These are phyloP conservation scores for Argyrosomus japonicus DNA, from an alignment of 2,113 vertebrate species.

Conservation along the genomic window DNA sequence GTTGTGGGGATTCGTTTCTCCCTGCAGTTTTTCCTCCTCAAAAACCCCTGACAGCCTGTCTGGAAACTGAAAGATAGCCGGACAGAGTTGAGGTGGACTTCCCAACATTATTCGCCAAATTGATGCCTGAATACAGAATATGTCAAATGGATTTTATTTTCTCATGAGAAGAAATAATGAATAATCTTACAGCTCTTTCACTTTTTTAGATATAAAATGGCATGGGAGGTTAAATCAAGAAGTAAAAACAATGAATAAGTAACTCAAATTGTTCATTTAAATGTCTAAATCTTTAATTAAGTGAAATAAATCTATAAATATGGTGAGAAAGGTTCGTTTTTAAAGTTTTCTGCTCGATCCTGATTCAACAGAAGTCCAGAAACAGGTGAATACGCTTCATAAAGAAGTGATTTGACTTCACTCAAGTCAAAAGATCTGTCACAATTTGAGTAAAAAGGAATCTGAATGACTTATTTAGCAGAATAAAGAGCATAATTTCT, in stretches of 20 bases:
- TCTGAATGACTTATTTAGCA: neutral
- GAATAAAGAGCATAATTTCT: neutral
- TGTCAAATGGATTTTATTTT: neutral
- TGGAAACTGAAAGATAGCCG: neutral
- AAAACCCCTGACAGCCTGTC: neutral
- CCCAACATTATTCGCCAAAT: neutral
- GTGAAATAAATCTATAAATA: neutral
- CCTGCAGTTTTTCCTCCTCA: constrained; percentile 14
- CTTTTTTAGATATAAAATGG: neutral
- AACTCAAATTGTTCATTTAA: neutral
- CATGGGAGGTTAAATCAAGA: neutral
- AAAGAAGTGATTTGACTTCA: neutral
- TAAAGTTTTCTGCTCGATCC: neutral
- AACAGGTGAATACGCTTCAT: neutral
- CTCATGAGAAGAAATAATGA: neutral
- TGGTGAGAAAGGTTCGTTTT: neutral
- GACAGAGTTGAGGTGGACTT: neutral
- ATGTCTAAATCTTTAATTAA: neutral
- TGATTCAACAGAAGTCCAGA: neutral
- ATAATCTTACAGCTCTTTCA: neutral
- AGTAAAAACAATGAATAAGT: neutral
- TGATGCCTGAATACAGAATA: neutral
- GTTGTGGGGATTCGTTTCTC: constrained; percentile 40
- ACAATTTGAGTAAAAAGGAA: neutral
- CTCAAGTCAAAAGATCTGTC: neutral